Evolutionary conservation across 2,797 vertebrate genomes (phyloP), one percentile per base, ranked within the genome.

Genomic region (Tenualosa ilisha): DNA sequence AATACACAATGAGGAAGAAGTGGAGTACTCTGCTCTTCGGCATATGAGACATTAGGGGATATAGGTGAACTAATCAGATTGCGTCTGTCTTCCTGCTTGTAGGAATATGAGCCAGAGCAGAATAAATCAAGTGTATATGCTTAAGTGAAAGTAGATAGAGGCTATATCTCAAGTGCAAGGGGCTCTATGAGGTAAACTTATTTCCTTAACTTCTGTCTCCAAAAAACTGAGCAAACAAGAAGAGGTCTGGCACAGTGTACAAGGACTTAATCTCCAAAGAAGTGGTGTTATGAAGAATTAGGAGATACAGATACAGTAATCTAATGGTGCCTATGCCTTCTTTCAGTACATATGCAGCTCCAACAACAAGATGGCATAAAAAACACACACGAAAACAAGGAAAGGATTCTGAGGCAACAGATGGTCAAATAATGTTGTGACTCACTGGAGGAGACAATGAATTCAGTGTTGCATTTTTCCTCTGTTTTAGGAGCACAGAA

Each of bases 21-120:
- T 17, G 6, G 31, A 75, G 31, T 8, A 11, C 11, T 68, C 63
- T 68, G 26, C 63, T 68, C 46, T 46, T 46, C 7, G 3, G 46
- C 46, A 46, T 53, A 72, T 15, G 37, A 37, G 13, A 0, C 68
- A 15, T 40, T 17, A 15, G 15, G 68, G 68, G 24, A 17, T 1
- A 26, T 31, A 75, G 68, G 68, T 75, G 31, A 43, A 43, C 68
- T 75, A 75, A 75, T 75, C 13, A 17, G 68, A 75, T 75, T 75
- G 68, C 0, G 13, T 17, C 31, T 37, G 43, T 15, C 31, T 15
- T 26, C 31, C 68, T 43, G 26, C 11, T 15, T 75, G 37, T 20
- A 40, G 6, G 65, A 40, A 13, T 5, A 5, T 75, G 12, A 20
- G 31, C 37, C 31, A 40, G 3, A 43, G 68, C 40, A 17, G 68